phyloP scores from a whole-genome alignment of 1,140 invertebrate genomes.

The Bombus waltoni region DNA sequence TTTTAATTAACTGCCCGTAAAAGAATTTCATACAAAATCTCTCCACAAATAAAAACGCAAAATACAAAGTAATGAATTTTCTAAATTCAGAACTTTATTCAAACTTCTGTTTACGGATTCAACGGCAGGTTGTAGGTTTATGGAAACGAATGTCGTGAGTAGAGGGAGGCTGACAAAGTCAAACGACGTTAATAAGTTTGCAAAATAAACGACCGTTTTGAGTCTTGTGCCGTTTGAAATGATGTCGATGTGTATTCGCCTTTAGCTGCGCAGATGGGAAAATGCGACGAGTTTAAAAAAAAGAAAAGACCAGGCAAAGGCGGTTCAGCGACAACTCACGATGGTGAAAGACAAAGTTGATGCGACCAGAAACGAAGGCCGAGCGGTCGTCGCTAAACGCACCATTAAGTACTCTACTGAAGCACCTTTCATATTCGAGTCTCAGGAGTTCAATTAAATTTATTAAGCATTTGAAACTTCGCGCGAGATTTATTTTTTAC shows the following conservation, averaged over 20 bases:
- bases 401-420: neutral
- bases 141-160: neutral
- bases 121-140: neutral
- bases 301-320: neutral
- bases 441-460: neutral
- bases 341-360: constrained; percentile 37
- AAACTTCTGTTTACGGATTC: neutral
- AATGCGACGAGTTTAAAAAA: neutral
- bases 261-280: neutral
- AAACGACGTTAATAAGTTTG: constrained; percentile 21
- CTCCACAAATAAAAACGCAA: no score
- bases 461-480: neutral
- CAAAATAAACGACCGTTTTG: neutral
- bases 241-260: neutral
- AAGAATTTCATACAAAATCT: neutral
- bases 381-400: neutral
- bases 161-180: neutral
- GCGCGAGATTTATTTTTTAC: no score
- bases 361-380: neutral
- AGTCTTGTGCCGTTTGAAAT: neutral
- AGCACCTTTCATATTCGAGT: neutral
- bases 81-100: neutral
- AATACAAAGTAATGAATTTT: neutral
- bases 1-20: neutral
- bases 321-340: neutral